These are phyloP conservation scores for Globodera rostochiensis DNA, from an alignment of 1,140 invertebrate genomes.

Conservation along the genomic window DNA sequence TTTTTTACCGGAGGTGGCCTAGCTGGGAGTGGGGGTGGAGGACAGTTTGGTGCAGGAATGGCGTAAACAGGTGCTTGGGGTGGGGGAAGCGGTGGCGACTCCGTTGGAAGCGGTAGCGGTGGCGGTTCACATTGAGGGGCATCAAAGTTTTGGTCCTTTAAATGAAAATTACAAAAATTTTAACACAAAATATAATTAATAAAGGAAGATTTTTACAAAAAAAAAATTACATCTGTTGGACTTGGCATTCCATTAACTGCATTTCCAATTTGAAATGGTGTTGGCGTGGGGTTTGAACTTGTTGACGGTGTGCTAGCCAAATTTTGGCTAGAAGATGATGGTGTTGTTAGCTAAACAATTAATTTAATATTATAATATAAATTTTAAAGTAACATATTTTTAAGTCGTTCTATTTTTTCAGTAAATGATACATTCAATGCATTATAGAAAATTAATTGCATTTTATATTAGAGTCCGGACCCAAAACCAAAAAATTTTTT, in stretches of 20 bases:
- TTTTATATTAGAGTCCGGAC: no score
- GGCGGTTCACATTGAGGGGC: constrained; percentile 31
- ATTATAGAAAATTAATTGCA: no score
- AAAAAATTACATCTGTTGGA: neutral
- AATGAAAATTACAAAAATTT: no score
- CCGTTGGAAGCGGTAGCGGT: constrained; percentile 34
- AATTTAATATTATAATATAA: no score
- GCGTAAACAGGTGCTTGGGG: constrained; percentile 34
- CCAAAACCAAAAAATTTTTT: no score
- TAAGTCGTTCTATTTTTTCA: no score
- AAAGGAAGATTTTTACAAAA: neutral
- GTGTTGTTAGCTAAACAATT: neutral
- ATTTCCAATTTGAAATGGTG: constrained; percentile 13
- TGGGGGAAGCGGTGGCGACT: constrained; percentile 37
- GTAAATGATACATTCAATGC: no score
- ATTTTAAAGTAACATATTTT: no score
- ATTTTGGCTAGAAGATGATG: constrained; percentile 16
- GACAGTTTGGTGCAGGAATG: constrained; percentile 1
- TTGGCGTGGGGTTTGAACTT: neutral
- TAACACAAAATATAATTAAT: no score
- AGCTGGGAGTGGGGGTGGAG: constrained; percentile 19
- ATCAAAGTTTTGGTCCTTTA: no score
- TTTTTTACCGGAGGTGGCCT: constrained; percentile 11
- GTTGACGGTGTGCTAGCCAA: constrained; percentile 17
- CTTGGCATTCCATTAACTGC: neutral